Conservation (phyloP, 2,797 vertebrate species). For the Tinamus major region DNA sequence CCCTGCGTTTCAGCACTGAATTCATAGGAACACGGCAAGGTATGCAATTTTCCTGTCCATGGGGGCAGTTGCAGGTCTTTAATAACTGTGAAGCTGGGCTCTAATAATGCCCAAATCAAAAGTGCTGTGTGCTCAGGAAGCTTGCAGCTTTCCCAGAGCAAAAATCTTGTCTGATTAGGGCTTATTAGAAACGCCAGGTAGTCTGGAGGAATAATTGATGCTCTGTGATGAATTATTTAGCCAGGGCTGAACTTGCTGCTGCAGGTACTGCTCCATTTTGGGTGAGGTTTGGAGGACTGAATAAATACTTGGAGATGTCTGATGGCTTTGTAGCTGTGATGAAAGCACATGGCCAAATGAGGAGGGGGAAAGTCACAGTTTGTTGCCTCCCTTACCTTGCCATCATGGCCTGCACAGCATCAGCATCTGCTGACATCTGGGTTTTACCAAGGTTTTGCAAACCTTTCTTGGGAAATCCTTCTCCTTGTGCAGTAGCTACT, state of each 20-base stretch:
- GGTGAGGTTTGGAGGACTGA: not conserved
- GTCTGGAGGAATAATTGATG: conserved; percentile 16
- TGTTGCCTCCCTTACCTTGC: too few species aligned
- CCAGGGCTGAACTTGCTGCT: not conserved
- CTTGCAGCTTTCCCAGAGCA: not conserved
- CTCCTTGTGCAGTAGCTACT: not conserved
- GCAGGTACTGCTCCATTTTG: not conserved
- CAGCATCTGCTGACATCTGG: too few species aligned
- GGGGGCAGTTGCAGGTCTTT: not conserved
- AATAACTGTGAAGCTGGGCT: not conserved
- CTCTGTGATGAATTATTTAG: conserved; percentile 6
- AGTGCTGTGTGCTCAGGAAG: not conserved
- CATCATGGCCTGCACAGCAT: too few species aligned
- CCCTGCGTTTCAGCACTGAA: not conserved
- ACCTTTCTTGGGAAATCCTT: not conserved
- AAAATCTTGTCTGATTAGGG: not conserved
- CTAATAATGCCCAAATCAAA: not conserved
- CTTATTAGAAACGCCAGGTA: conserved; percentile 22
- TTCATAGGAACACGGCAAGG: not conserved
- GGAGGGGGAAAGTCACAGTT: too few species aligned
- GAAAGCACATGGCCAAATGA: too few species aligned
- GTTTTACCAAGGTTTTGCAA: not conserved
- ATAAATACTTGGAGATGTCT: too few species aligned
- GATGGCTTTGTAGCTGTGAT: too few species aligned
- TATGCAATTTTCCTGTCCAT: not conserved